Evolutionary conservation across 2,888 invertebrate species (phyloP), one percentile per base, ranked within the genome.

Genomic region (Meganola albula): DNA sequence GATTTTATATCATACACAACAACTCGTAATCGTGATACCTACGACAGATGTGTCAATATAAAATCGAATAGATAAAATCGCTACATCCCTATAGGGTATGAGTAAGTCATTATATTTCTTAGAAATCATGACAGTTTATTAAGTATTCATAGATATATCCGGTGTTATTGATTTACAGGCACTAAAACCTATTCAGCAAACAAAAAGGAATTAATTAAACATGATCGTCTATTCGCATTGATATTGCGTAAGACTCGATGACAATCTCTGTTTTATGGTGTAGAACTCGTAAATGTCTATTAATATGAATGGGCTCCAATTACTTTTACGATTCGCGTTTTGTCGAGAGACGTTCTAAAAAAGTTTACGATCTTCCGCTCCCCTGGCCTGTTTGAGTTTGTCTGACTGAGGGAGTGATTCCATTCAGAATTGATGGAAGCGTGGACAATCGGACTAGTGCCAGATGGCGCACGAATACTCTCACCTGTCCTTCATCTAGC

Each of bases 231-330:
- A 60, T 65, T 64, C 63, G 53, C 64, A 60, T 58, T 53, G 62
- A 61, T 63, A 64, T 74, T 78, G 65, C 73, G 66, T 72, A 76
- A 82, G 72, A 54, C 73, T 54, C 70, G 79, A 79, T 77, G 80
- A 83, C 84, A 85, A 84, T 85, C 84, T 80, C 80, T 69, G 78
- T 83, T 85, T 85, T 85, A 85, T 83, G 75, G 75, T 57, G 55
- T 65, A 74, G 72, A 66, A 63, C 67, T 84, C 83, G 79, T 87
- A 86, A 87, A 85, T 69, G 85, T 85, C 86, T 84, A 84, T 85
- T 87, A 85, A 86, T 86, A 85, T 84, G 85, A 87, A 87, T 87
- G 78, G 83, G 73, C 71, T 73, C 77, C 85, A 87, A 87, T 87
- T 87, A 87, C 75, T 78, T 87, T 87, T 87, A 87, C 72, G 82